Conservation (phyloP, 2,797 vertebrate genomes). For the Philypnodon macrostomus region DNA sequence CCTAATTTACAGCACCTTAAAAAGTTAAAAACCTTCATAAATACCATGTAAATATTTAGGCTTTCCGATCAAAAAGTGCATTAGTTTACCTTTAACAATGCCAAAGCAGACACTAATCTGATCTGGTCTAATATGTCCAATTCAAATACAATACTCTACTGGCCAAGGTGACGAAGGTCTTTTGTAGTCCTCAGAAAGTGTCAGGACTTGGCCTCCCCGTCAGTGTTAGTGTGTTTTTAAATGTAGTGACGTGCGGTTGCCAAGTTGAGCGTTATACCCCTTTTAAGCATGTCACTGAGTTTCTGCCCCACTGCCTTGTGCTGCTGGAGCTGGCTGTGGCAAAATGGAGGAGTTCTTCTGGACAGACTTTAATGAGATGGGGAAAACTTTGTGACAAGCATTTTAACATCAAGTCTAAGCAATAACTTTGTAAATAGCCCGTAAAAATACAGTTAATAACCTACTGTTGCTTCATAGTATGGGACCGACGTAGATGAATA, state of each 20-base stretch:
- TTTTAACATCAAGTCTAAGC: constrained; percentile 9
- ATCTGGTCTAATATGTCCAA: too few species aligned
- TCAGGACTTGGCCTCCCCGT: background rate
- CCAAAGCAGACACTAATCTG: background rate
- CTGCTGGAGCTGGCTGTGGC: constrained; percentile 44
- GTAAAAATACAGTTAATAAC: too few species aligned
- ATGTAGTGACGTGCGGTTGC: constrained; percentile 63
- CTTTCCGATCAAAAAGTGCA: too few species aligned
- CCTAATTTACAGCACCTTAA: too few species aligned
- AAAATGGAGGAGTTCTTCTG: constrained; percentile 48
- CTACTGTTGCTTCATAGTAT: too few species aligned
- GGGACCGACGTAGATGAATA: too few species aligned
- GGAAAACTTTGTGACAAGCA: constrained; percentile 21
- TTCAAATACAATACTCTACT: too few species aligned
- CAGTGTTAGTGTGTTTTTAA: constrained; percentile 64
- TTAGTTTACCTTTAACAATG: too few species aligned
- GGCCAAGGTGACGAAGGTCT: background rate
- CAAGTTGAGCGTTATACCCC: constrained; percentile 58
- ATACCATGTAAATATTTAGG: too few species aligned
- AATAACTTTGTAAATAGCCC: too few species aligned
- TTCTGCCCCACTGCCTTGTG: constrained; percentile 53
- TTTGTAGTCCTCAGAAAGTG: background rate
- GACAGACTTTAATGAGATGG: constrained; percentile 18
- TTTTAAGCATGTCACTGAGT: constrained; percentile 64
- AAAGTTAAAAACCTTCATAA: too few species aligned